phyloP scores from a whole-genome alignment of 2,888 invertebrate genomes.

The Coelinius sp. region DNA sequence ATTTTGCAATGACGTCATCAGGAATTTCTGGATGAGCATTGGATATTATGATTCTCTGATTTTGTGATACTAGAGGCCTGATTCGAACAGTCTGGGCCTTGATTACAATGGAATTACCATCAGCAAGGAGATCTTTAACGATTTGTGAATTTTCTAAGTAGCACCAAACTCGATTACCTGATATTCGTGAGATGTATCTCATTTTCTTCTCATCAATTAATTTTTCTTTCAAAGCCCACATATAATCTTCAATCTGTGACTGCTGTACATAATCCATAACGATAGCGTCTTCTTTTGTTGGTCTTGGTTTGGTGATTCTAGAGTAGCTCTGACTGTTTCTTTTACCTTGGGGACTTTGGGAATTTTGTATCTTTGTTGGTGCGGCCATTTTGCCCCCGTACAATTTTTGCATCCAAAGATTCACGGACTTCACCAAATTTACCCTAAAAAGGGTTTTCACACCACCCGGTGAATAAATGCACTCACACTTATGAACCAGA shows the following conservation, averaged over 20 bases:
- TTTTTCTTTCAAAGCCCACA: background rate
- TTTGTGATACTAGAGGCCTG: background rate
- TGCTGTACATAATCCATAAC: background rate
- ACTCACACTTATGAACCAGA: background rate
- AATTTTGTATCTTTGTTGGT: background rate
- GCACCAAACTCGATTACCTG: background rate
- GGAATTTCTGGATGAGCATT: slow-evolving; percentile 12
- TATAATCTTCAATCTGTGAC: background rate
- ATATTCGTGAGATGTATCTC: background rate
- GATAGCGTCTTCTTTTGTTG: background rate
- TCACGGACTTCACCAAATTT: background rate
- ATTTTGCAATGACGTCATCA: background rate
- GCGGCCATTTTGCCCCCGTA: background rate
- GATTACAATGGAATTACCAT: background rate
- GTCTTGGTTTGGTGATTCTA: background rate
- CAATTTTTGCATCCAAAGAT: background rate
- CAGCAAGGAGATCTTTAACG: background rate
- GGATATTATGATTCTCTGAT: background rate
- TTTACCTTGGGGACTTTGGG: background rate
- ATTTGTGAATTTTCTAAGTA: background rate
- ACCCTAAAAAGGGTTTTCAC: background rate
- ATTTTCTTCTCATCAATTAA: background rate
- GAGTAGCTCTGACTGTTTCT: background rate
- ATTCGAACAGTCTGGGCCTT: background rate
- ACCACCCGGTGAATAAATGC: background rate